A percentile compares a stretch with the other conserved stretches of the same genome.
phyloP scores from a whole-genome alignment of 2,888 invertebrate genomes.

The Drosophila affinis region DNA sequence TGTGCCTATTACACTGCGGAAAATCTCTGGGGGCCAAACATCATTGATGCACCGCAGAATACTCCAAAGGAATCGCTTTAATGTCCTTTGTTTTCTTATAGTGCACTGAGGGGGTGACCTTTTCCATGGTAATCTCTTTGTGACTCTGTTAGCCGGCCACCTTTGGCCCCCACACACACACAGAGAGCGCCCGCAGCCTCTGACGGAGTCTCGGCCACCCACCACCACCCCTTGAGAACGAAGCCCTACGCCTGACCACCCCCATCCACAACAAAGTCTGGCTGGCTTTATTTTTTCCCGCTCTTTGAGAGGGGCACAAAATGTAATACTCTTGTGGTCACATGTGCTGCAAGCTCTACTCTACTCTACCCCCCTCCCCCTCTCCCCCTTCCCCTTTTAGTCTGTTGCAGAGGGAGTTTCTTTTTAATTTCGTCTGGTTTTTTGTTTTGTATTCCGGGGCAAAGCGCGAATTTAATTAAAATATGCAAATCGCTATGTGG shows the following conservation, averaged over 20 bases:
- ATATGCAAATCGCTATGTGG: constrained; percentile 84
- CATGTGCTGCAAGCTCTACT: constrained; percentile 64
- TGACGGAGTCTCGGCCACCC: constrained; percentile 18
- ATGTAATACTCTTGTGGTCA: constrained; percentile 80
- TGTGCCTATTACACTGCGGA: constrained; percentile 45
- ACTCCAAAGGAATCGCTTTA: not conserved
- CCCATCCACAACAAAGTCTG: constrained; percentile 45
- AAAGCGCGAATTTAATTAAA: constrained; percentile 84
- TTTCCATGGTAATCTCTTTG: constrained; percentile 63
- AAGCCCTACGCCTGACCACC: constrained; percentile 49
- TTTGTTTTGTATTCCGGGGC: constrained; percentile 51
- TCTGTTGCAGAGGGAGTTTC: constrained; percentile 55
- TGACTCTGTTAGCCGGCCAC: constrained; percentile 63
- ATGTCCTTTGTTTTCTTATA: constrained; percentile 44
- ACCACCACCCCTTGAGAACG: constrained; percentile 43
- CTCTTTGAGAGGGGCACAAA: constrained; percentile 57
- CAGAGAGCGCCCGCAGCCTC: constrained; percentile 9
- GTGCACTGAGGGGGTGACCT: constrained; percentile 56
- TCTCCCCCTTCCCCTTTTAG: not conserved
- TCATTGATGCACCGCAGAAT: not conserved
- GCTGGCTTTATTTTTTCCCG: constrained; percentile 37
- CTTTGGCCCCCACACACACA: constrained; percentile 49
- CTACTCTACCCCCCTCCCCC: not conserved
- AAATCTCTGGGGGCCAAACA: not conserved
- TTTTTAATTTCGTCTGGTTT: constrained; percentile 41